Base-by-base conservation (phyloP, 2,113 vertebrate genomes). In the Epinephelus cyanopodus region DNA sequence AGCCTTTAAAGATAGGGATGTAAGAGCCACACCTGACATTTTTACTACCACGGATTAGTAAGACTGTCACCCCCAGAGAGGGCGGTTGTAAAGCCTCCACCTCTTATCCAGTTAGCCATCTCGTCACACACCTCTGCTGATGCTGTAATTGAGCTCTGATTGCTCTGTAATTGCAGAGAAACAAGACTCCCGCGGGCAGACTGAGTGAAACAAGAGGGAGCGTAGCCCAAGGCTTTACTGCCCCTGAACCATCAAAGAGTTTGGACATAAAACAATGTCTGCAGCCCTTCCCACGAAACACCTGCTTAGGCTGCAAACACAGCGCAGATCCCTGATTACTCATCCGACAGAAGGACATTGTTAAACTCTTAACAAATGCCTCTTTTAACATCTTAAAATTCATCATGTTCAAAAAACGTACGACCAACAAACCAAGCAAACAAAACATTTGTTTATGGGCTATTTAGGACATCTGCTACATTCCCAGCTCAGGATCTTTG, bases 81-180 rank as follows among this genome's bases (percentile, higher is more conserved):
- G 54, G 61, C 2, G 13, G 71, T 76, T 87, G 80, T 88, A 86
- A 90, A 91, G 83, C 69, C 67, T 85, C 77, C 78, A 78, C 74
- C 66, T 82, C 88, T 90, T 92, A 91, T 85, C 88, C 37, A 13
- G 21, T 88, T 53, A 71, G 57, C 83, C 79, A 90, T 91, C 82
- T 85, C 33, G 10, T 84, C 90, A 82, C 84, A 92, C 89, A 92
- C 90, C 86, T 93, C 85, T 90, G 85, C 74, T 89, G 79, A 90
- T 76, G 82, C 77, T 86, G 66, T 87, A 87, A 90, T 87, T 90
- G 76, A 75, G 74, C 57, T 18, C 33, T 74, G 87, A 93, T 89
- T 93, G 85, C 80, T 91, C 86, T 81, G 82, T 93, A 90, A 93
- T 93, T 94, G 91, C 82, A 92, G 87, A 90, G 80, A 90, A 92